A percentile compares a stretch with the other conserved stretches of the same genome.
These are phyloP conservation scores for Acropternis orthonyx DNA, from an alignment of 2,797 vertebrate species.

Conservation along the genomic window DNA sequence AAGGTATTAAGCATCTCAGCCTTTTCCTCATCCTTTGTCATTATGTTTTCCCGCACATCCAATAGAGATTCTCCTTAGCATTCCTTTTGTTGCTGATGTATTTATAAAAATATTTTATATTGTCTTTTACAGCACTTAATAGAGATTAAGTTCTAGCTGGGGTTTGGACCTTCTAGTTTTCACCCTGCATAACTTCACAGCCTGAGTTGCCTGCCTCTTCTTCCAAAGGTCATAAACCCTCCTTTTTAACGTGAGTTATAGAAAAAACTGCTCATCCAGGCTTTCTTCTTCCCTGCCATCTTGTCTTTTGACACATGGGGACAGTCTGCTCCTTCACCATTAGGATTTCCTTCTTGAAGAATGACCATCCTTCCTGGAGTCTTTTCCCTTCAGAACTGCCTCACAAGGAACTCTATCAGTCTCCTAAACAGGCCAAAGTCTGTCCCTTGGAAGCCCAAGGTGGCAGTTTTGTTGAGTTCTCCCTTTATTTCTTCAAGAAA, in stretches of 20 bases:
- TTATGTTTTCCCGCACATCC: not conserved
- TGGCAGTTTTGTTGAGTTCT: not conserved
- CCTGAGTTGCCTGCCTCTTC: not conserved
- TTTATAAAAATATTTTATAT: not conserved
- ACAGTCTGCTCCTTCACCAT: accelerated
- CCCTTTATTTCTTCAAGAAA: not conserved
- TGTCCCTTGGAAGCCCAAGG: not conserved
- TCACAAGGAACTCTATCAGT: not conserved
- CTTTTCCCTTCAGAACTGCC: not conserved
- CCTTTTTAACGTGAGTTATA: not conserved
- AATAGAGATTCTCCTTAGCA: not conserved
- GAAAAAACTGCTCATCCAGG: not conserved
- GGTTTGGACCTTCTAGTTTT: not conserved
- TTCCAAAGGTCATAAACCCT: not conserved
- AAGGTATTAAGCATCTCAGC: not conserved
- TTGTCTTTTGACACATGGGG: not conserved
- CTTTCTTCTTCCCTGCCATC: not conserved
- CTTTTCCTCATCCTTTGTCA: not conserved
- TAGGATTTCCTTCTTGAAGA: not conserved
- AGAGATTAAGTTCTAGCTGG: not conserved
- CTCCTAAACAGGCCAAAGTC: not conserved
- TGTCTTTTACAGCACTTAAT: not conserved
- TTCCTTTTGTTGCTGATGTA: not conserved
- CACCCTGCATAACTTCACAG: not conserved
- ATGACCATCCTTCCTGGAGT: not conserved